Evolutionary conservation across 2,888 invertebrate genomes (phyloP), one percentile per base, ranked within the genome.

Genomic region (Balanococcus diminutus): DNA sequence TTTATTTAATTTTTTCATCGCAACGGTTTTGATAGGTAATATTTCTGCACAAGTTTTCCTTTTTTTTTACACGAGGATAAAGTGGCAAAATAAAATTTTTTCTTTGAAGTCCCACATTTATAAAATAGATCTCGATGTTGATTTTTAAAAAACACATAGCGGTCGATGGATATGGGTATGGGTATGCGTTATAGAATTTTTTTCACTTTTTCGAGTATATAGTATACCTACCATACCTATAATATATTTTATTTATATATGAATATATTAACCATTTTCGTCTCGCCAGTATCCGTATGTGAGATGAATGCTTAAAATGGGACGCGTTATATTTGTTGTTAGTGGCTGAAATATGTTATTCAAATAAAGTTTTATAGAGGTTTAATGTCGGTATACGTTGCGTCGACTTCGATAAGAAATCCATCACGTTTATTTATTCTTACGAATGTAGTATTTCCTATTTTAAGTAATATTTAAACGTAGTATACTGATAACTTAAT

Each of bases 51-150:
- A 6, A 42, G 39, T 36, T 36, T 8, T 3, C 36, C 36, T 36
- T 36, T 36, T 8, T 36, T 36, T 36, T 8, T 36, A 36, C 39
- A 1, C n/a, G 46, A 46, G n/a, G 46, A 46, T 46, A 46, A 56
- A 56, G 14, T 22, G 56, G 42, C 51, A 14, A 22, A 56, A 56
- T 56, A 56, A 14, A 56, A 56, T 56, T 56, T 56, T 56, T 56
- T 56, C 56, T 56, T 56, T 56, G 56, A 56, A 56, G 46, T 56
- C n/a, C n/a, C n/a, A n/a, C n/a, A n/a, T n/a, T n/a, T n/a, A n/a
- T n/a, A n/a, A n/a, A n/a, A n/a, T n/a, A n/a, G n/a, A n/a, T n/a
- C 19, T 56, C 56, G 22, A 56, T 56, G 22, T 56, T 46, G 46
- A 56, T 56, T 22, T 56, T 4, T 8, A 14, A 9, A 56, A 22